Conservation (phyloP, 2,797 vertebrate species). For the Chelidonichthys spinosus region DNA sequence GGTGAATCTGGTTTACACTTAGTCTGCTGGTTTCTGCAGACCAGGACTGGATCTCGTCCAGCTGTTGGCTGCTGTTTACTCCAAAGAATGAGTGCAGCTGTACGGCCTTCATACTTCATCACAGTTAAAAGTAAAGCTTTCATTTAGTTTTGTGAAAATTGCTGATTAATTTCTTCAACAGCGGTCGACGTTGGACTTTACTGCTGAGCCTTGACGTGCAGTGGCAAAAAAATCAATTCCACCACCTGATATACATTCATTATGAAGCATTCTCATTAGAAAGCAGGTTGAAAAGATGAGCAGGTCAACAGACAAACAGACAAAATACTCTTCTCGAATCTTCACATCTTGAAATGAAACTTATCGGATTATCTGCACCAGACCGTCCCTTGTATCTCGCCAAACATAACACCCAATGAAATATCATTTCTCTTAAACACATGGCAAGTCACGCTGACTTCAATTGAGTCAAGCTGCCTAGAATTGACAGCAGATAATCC, state of each 20-base stretch:
- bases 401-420: neutral
- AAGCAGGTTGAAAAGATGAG: too few species aligned
- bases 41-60: neutral
- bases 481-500: neutral
- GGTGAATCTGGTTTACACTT: too few species aligned
- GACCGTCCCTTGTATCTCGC: neutral
- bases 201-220: too few species aligned
- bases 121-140: neutral
- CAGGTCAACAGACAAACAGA: too few species aligned
- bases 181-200: too few species aligned
- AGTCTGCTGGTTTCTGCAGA: neutral
- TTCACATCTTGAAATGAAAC: neutral
- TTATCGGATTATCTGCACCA: neutral
- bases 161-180: neutral
- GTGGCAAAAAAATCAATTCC: too few species aligned
- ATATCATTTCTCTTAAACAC: neutral
- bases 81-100: constrained; percentile 9
- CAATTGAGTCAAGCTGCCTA: neutral
- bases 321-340: neutral
- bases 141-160: neutral
- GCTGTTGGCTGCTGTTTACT: neutral
- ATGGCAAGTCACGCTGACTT: neutral
- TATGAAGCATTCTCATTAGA: too few species aligned
- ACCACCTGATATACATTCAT: too few species aligned
- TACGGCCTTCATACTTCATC: neutral